phyloP scores from a whole-genome alignment of 2,797 vertebrate species.

The Cirrhinus molitorella region DNA sequence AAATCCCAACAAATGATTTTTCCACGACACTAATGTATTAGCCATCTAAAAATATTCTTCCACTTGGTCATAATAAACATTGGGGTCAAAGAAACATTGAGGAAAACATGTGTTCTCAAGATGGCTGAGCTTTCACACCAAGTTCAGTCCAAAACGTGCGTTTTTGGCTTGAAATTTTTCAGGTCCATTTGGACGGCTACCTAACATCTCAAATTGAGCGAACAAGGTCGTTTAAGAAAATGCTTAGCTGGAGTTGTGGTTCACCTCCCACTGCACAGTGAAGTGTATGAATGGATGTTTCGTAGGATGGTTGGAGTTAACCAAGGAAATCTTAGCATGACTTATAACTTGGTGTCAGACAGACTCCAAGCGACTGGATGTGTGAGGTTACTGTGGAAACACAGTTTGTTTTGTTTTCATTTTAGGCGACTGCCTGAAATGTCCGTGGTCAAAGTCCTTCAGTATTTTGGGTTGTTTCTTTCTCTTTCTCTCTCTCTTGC shows the following conservation, averaged over 20 bases:
- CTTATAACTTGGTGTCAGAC: constrained; percentile 38
- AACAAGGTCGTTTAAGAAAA: constrained; percentile 14
- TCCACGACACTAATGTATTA: neutral
- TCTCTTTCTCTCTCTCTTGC: constrained; percentile 23
- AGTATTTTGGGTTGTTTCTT: constrained; percentile 52
- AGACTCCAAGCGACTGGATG: constrained; percentile 22
- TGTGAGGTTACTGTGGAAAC: constrained; percentile 64
- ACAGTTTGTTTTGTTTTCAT: constrained; percentile 60
- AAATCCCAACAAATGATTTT: neutral
- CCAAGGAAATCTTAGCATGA: constrained; percentile 30
- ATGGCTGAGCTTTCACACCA: neutral
- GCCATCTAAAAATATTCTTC: constrained; percentile 10
- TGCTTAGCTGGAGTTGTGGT: constrained; percentile 24
- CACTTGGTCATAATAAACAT: constrained; percentile 3
- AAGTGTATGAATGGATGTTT: constrained; percentile 32
- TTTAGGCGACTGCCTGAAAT: constrained; percentile 20
- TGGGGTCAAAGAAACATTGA: neutral
- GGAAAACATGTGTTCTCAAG: constrained; percentile 15
- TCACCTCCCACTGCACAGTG: neutral
- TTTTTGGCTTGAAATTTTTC: neutral
- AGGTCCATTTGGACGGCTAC: constrained; percentile 18
- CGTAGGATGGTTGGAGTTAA: constrained; percentile 31
- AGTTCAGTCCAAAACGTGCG: neutral
- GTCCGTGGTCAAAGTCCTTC: constrained; percentile 2
- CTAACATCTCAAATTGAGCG: constrained; percentile 14